Base-by-base conservation (phyloP, 2,888 invertebrate species). In the Drosophila testacea region DNA sequence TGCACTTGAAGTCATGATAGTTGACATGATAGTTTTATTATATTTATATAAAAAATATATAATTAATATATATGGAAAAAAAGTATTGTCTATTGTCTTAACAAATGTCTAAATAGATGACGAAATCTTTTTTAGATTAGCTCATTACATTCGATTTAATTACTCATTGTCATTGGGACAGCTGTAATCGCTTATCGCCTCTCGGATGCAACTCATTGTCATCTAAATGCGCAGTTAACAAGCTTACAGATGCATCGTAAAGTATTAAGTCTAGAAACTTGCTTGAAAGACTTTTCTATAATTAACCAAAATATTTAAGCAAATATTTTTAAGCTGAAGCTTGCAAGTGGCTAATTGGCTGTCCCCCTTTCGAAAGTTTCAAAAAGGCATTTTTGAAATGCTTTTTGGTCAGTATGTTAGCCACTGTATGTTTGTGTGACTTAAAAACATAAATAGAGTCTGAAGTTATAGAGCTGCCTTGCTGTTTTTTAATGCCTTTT, bases 1-100 rank as follows among this genome's bases (percentile, higher is more conserved):
- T 79, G 86, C 81, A 82, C 87, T 86, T 83, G 83, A 85, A 81
- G 78, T 59, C 69, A 42, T 51, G 38, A 34, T 16, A 81, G 78
- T 61, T 59, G 16, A 56, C 62, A 52, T 66, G 38, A 52, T 69
- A 63, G 57, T 57, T 70, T 36, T 52, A 50, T 34, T 48, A 30
- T 42, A 61, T 47, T 44, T 11, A 36, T n/a, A 36, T 47, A 41
- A 59, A 27, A 50, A n/a, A 50, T 16, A 47, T 30, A 28, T 13
- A 48, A 27, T 16, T 16, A 16, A 38, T 28, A 38, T 39, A 13
- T 7, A 22, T 41, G 13, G 4, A 32, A n/a, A 52, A 52, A 7
- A 11, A 44, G 30, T 22, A 22, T 42, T 32, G 30, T 62, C 44
- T 30, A 30, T 44, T 52, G 61, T 63, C 48, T 56, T 48, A 7